Base-by-base conservation (phyloP, 37 sponge, comb jelly and placozoan genomes). In the Axinella damicornis region DNA sequence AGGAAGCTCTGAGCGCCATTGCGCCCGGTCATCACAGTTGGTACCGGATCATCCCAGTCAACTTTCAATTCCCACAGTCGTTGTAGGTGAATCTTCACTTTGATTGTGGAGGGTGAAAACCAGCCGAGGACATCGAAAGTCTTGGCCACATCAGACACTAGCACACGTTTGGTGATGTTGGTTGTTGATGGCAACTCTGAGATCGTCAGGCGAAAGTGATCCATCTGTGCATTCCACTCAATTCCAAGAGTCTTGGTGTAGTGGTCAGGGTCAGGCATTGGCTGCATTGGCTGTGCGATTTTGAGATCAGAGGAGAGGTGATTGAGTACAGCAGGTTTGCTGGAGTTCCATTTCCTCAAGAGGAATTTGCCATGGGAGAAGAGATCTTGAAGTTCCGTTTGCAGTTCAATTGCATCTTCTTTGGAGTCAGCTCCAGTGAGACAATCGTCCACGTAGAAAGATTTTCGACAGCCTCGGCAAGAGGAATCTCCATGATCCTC, bases 81-180 rank as follows among this genome's bases (percentile, higher is more conserved):
- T 57, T 75, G 76, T 28, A 75, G 54, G 32, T 55, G 28, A 58
- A 75, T 75, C 76, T 72, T 75, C 19, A 56, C 32, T 75, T 75
- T 75, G 57, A 75, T 54, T 32, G 28, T 75, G 17, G 76, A 17
- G 53, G 76, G 76, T n/a, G 76, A 75, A 27, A 75, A 75, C 76
- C 76, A 75, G 13, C 76, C 76, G n/a, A n/a, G n/a, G n/a, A n/a
- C n/a, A n/a, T n/a, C n/a, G n/a, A 75, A 75, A 0, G 76, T 75
- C 18, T 57, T 54, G 28, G 76, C 76, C 24, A 75, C 28, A 33
- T 75, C 76, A 14, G 58, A 75, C 28, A 75, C 35, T 21, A 75
- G 58, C 14, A 57, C 32, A 27, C 76, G 76, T 75, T 75, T 75
- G 58, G 76, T 75, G 57, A 75, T 30, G 28, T 55, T 27, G 27